phyloP scores from a whole-genome alignment of 2,888 invertebrate genomes.

The Hipparchia sbordonii region DNA sequence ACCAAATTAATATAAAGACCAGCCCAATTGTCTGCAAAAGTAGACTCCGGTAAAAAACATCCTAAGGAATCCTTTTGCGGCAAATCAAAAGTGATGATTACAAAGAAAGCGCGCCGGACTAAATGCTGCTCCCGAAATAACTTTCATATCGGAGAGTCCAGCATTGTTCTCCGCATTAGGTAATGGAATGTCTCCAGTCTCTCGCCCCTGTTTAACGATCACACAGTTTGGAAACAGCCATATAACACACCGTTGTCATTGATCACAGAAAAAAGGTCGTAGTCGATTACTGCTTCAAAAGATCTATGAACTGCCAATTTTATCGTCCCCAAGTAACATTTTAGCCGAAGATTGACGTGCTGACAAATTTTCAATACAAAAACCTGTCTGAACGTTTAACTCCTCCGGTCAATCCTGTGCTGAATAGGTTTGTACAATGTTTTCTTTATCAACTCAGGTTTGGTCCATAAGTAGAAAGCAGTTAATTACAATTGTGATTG shows the following conservation, averaged over 20 bases:
- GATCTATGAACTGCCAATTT: too few relatives aligned
- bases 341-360: too few relatives aligned
- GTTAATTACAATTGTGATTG: too few relatives aligned
- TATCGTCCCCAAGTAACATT: too few relatives aligned
- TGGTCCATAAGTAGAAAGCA: too few relatives aligned
- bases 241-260: neutral
- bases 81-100: slow-evolving; percentile 35
- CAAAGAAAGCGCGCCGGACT: slow-evolving; percentile 24
- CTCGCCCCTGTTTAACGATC: neutral
- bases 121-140: slow-evolving; percentile 50
- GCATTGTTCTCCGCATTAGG: slow-evolving; percentile 80
- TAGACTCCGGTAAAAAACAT: slow-evolving; percentile 26
- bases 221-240: neutral
- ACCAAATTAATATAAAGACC: neutral
- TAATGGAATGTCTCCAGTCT: slow-evolving; percentile 62
- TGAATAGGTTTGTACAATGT: too few relatives aligned
- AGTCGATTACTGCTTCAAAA: neutral
- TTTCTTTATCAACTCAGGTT: too few relatives aligned
- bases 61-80: slow-evolving; percentile 25
- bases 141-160: slow-evolving; percentile 40
- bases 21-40: slow-evolving; percentile 8
- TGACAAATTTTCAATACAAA: too few relatives aligned
- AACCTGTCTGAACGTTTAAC: too few relatives aligned
- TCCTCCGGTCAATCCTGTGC: too few relatives aligned
- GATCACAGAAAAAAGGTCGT: neutral